Percentiles rank a stretch among this genome's conserved stretches.
phyloP scores from a whole-genome alignment of 2,888 invertebrate species.

The Apotomis turbidana region DNA sequence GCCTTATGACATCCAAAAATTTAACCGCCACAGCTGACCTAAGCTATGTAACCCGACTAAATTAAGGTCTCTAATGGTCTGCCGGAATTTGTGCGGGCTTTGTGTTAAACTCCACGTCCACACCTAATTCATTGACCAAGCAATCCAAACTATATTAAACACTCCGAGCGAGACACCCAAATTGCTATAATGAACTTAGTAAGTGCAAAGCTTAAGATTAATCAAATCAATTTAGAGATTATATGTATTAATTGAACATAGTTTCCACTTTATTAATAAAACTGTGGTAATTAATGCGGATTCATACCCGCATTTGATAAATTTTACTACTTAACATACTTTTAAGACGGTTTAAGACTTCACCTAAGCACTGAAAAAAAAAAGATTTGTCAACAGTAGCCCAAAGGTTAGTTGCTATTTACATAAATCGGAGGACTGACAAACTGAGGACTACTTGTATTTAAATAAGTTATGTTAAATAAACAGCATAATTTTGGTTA shows the following conservation, averaged over 20 bases:
- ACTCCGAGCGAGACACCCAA: conserved; percentile 13
- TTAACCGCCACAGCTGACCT: conserved; percentile 46
- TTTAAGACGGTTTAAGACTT: too few species aligned
- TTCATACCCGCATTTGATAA: too few species aligned
- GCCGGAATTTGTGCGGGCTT: conserved; percentile 44
- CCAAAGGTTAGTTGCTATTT: too few species aligned
- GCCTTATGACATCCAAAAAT: too few species aligned
- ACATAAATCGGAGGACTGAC: too few species aligned
- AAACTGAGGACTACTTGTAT: too few species aligned
- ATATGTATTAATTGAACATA: neutral
- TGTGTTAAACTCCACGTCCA: conserved; percentile 21
- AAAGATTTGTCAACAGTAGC: too few species aligned
- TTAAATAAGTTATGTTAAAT: too few species aligned
- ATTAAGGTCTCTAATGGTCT: conserved; percentile 57
- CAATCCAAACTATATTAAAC: conserved; percentile 32
- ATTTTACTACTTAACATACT: too few species aligned
- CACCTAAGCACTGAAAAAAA: too few species aligned
- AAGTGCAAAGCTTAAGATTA: neutral
- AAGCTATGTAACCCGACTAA: conserved; percentile 43
- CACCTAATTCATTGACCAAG: conserved; percentile 34
- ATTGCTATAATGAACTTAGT: conserved; percentile 5
- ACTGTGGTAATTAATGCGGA: too few species aligned
- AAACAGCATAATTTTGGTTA: too few species aligned
- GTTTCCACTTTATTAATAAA: neutral
- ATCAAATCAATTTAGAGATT: neutral